Percentiles rank a stretch among this genome's conserved stretches.
Evolutionary conservation across 2,113 vertebrate genomes (phyloP).

Genomic region (Anoura caudifer): DNA sequence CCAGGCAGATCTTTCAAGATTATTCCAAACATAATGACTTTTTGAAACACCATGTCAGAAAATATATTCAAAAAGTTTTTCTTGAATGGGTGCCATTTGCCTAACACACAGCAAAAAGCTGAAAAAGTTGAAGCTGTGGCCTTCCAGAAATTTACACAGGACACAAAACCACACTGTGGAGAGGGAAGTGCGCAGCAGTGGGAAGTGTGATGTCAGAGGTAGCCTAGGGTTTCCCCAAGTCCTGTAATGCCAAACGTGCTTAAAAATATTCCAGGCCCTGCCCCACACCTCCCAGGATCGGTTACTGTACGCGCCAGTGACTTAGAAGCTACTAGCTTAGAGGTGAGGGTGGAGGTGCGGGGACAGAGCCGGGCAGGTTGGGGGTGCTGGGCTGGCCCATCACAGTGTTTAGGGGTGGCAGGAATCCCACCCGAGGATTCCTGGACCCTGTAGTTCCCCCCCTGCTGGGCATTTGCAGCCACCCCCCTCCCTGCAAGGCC

Average conservation of each 20-base stretch:
- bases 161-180: neutral
- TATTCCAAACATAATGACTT: neutral
- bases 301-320: neutral
- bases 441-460: too few species aligned
- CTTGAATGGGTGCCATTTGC: neutral
- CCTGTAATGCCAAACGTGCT: accelerated
- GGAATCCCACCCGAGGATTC: too few species aligned
- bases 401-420: too few species aligned
- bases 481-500: too few species aligned
- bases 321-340: neutral
- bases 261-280: neutral
- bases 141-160: neutral
- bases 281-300: neutral
- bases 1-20: neutral
- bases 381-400: too few species aligned
- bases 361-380: too few species aligned
- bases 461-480: too few species aligned
- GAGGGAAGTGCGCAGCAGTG: too few species aligned
- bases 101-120: neutral
- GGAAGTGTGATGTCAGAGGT: too few species aligned
- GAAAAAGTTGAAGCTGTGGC: neutral
- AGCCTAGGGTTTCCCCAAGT: neutral
- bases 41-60: neutral
- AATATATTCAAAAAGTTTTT: neutral
- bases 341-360: too few species aligned